These are phyloP conservation scores for Trichonephila clavata DNA, from an alignment of 1,140 invertebrate species.

Conservation along the genomic window DNA sequence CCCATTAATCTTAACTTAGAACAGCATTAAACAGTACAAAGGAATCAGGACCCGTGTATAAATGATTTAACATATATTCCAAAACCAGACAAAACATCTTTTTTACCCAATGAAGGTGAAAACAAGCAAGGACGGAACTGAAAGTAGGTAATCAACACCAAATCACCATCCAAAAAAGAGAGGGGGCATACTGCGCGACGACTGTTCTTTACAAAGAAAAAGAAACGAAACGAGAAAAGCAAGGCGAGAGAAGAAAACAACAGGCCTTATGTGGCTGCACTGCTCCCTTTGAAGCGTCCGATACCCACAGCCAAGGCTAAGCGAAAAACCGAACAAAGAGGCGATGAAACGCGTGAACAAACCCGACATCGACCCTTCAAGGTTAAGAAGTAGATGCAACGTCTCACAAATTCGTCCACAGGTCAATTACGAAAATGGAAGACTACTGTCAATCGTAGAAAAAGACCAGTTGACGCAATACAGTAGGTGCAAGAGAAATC, in stretches of 20 bases:
- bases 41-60: too few relatives aligned
- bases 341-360: neutral
- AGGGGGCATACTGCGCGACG: neutral
- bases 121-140: too few relatives aligned
- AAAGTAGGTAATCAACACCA: neutral
- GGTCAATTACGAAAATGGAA: neutral
- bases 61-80: too few relatives aligned
- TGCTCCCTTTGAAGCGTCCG: neutral
- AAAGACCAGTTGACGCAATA: too few relatives aligned
- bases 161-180: neutral
- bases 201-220: neutral
- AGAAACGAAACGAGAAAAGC: too few relatives aligned
- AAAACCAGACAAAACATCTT: too few relatives aligned
- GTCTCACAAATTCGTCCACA: slow-evolving; percentile 17
- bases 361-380: slow-evolving; percentile 36
- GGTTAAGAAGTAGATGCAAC: slow-evolving; percentile 17
- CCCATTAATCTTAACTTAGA: too few relatives aligned
- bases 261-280: neutral
- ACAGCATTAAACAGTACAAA: too few relatives aligned
- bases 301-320: neutral
- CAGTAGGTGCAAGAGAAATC: too few relatives aligned
- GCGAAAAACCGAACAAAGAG: slow-evolving; percentile 18
- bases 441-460: neutral
- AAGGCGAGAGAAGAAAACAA: neutral
- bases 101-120: too few relatives aligned